Evolutionary conservation across 2,113 vertebrate species (phyloP).

Genomic region (Cettia cetti): DNA sequence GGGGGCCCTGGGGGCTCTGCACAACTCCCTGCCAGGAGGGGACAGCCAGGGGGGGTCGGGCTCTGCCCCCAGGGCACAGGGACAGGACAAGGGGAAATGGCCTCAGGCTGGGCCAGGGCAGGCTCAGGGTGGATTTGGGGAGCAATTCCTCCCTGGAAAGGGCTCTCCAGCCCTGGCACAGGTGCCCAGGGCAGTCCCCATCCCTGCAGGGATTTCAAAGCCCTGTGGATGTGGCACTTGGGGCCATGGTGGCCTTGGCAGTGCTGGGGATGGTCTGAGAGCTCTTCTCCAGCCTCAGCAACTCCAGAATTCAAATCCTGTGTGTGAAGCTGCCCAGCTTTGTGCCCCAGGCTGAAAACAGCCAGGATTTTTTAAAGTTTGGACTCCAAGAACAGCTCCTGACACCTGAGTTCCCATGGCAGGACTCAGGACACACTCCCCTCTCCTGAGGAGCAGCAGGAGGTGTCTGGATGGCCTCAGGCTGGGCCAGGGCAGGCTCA

Average conservation of each 20-base stretch:
- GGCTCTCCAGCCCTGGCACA: too few species aligned
- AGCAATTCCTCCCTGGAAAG: too few species aligned
- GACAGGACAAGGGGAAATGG: background rate
- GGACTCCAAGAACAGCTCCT: background rate
- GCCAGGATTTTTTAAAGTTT: rapidly evolving
- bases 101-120: background rate
- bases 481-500: too few species aligned
- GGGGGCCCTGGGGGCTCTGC: background rate
- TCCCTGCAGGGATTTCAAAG: background rate
- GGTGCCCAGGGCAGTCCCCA: background rate
- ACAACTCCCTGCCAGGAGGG: background rate
- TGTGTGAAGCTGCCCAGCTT: background rate
- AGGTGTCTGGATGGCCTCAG: background rate
- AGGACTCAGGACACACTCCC: rapidly evolving
- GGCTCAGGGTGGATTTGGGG: background rate
- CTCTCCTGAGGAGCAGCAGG: background rate
- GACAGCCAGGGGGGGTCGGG: background rate
- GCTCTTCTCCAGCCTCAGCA: rapidly evolving
- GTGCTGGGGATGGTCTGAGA: background rate
- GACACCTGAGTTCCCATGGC: rapidly evolving
- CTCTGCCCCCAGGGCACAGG: too few species aligned
- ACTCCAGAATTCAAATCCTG: rapidly evolving
- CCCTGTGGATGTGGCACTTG: background rate
- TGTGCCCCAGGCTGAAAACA: background rate
- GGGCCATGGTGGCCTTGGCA: background rate